These are phyloP conservation scores for Microctonus brassicae DNA, from an alignment of 2,888 invertebrate genomes.

Conservation along the genomic window DNA sequence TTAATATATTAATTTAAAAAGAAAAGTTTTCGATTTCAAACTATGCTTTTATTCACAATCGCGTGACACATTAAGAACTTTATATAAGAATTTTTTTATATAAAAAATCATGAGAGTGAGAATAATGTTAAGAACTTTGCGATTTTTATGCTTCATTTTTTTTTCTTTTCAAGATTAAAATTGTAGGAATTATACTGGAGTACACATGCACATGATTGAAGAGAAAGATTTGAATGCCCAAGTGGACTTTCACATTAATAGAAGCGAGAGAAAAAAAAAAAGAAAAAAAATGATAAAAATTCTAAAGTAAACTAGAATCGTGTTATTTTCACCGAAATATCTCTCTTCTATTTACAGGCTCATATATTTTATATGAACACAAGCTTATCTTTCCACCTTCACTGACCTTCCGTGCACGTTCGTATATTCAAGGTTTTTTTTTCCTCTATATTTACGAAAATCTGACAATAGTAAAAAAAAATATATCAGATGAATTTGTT, in stretches of 20 bases:
- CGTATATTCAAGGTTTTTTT: background rate
- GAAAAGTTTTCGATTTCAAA: background rate
- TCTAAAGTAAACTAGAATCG: background rate
- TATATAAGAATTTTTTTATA: no score
- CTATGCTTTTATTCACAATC: no score
- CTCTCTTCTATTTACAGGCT: background rate
- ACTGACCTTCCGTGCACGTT: background rate
- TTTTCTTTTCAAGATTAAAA: conserved; percentile 7
- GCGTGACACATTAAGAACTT: no score
- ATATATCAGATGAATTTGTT: background rate
- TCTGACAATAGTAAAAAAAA: background rate
- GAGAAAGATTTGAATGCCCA: background rate
- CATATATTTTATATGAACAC: background rate
- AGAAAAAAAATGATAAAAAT: background rate
- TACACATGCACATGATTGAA: background rate
- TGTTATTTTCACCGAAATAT: background rate
- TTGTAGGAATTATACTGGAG: conserved; percentile 5
- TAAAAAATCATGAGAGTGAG: no score
- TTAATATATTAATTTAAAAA: background rate
- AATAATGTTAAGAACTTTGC: no score
- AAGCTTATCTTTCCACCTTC: background rate
- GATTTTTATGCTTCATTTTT: no score
- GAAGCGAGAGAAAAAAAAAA: background rate
- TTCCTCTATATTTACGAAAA: background rate
- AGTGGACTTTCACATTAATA: background rate